Base-by-base conservation (phyloP, 2,797 vertebrate genomes). In the Cephalopachus bancanus region DNA sequence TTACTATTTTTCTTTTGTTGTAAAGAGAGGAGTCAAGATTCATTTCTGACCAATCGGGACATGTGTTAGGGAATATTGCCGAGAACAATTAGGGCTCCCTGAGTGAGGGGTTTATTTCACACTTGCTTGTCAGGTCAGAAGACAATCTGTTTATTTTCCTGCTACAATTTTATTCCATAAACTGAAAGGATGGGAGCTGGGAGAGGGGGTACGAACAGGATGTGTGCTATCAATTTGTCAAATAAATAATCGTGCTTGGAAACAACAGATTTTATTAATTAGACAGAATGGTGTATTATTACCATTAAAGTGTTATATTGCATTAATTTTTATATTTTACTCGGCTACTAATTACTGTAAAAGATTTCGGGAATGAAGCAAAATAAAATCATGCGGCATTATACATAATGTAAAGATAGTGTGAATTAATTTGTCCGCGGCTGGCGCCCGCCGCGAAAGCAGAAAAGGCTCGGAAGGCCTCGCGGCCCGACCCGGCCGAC, bases 261-360 rank as follows among this genome's bases (percentile, higher is more conserved):
- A 97, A 98, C 97, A 98, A 98, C 97, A 97, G 97, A 97, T 98
- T 97, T 98, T 98, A 98, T 98, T 98, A 97, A 98, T 98, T 97
- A 98, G 97, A 97, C 97, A 97, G 97, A 97, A 97, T 96, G 97
- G 97, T 98, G 97, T 98, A 97, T 97, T 98, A 98, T 98, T 98
- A 98, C 95, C 97, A 98, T 98, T 98, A 98, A 98, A 97, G 97
- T 98, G 97, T 97, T 98, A 98, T 97, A 98, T 97, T 97, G 97
- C 97, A 98, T 98, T 98, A 97, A 97, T 98, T 98, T 98, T 98
- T 98, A 97, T 97, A 97, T 98, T 97, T 98, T 98, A 96, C 97
- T 93, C 81, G 84, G 96, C 95, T 98, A 96, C 97, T 98, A 98
- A 98, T 98, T 98, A 98, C 97, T 96, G 97, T 96, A 97, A 97